Base-by-base conservation (phyloP, 2,888 invertebrate genomes). In the Amphipoea lucens region DNA sequence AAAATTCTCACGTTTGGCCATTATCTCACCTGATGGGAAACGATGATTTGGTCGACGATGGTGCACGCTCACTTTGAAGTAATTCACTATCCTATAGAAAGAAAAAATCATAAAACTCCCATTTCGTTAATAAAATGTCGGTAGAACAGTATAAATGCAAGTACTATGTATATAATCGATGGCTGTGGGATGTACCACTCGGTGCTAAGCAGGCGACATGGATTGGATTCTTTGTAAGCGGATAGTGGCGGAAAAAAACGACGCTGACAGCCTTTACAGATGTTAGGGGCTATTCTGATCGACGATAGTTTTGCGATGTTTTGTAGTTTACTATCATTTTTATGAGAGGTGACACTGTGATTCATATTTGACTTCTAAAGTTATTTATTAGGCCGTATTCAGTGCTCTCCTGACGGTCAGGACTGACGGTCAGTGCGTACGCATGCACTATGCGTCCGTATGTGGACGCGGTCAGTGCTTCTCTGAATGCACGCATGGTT, bases 151-250 rank as follows among this genome's bases (percentile, higher is more conserved):
- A 11, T 60, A 57, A 40, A 63, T 36, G 42, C 7, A 3, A 62
- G 3, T n/a, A 14, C 9, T 23, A 45, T 77, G 36, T 29, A 68
- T 79, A 36, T 74, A 79, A 78, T 74, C 60, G 67, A 75, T 74
- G 40, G 14, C 12, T 54, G 75, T 36, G 73, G 79, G 4, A 48
- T 72, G 62, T 62, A 36, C 51, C 48, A 68, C 63, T 42, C 74
- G 75, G 14, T 45, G 65, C 57, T 75, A 62, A 88, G 87, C 78
- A 74, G 72, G 57, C 62, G 73, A 75, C 76, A 54, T 60, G 86
- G 84, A 91, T 91, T 91, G 89, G 78, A 88, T 82, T 82, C 89
- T 90, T 90, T 91, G 90, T 88, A 84, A 86, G 86, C 85, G 81
- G 77, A 84, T 85, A 77, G 79, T 79, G 80, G 72, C 1, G 36